A percentile compares a stretch with the other conserved stretches of the same genome.
These are phyloP conservation scores for Neodon shergylaensis DNA, from an alignment of 2,113 vertebrate genomes.

Conservation along the genomic window DNA sequence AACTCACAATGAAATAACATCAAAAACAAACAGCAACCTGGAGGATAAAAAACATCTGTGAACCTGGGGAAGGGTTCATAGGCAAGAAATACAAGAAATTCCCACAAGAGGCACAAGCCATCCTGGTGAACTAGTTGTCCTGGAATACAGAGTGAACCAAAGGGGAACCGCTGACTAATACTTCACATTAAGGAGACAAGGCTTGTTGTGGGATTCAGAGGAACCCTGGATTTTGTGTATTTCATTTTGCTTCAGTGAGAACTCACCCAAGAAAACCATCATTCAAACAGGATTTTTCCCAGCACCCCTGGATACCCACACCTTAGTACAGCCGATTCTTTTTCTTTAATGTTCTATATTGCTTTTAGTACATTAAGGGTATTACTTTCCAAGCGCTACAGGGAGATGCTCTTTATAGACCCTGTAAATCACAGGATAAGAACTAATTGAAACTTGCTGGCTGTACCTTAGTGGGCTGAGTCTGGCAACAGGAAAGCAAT, in stretches of 20 bases:
- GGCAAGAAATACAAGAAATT: background rate
- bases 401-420: slow-evolving; percentile 76
- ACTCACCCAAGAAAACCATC: slow-evolving; percentile 40
- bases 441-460: slow-evolving; percentile 83
- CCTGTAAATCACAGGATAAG: slow-evolving; percentile 84
- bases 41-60: background rate
- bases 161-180: fast-evolving
- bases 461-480: slow-evolving; percentile 74
- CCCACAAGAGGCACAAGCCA: background rate
- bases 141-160: background rate
- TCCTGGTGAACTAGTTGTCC: background rate
- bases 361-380: slow-evolving; percentile 66
- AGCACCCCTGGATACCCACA: background rate
- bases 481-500: slow-evolving; percentile 83
- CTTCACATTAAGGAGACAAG: background rate
- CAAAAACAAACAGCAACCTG: background rate
- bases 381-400: slow-evolving; percentile 80
- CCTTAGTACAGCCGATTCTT: slow-evolving; percentile 51
- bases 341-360: slow-evolving; percentile 15
- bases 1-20: background rate
- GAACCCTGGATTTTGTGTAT: background rate
- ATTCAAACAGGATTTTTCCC: slow-evolving; percentile 12
- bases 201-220: background rate
- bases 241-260: slow-evolving; percentile 40
- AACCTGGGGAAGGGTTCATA: background rate